Evolutionary conservation across 2,113 vertebrate genomes (phyloP).

Genomic region (Atractosteus spatula): DNA sequence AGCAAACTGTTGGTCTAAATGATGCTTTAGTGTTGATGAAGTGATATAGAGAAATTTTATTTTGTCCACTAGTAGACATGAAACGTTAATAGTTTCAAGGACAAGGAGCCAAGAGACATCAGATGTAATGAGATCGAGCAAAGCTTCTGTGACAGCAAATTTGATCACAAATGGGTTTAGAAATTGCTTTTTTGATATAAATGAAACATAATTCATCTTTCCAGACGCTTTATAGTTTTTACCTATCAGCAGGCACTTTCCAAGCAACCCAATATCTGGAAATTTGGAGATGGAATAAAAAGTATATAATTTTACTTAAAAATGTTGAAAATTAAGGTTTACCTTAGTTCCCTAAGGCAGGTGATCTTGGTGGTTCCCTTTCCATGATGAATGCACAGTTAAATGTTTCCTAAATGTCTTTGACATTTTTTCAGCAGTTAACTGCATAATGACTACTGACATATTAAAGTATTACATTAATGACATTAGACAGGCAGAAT

Average conservation of each 20-base stretch:
- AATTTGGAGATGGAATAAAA: neutral
- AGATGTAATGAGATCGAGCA: conserved; percentile 4
- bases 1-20: neutral
- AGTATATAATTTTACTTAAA: neutral
- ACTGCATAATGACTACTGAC: too few relatives aligned
- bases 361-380: too few relatives aligned
- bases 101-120: conserved; percentile 3
- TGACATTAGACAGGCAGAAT: too few relatives aligned
- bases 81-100: conserved; percentile 6
- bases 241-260: neutral
- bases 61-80: conserved; percentile 4
- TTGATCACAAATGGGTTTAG: conserved; percentile 5
- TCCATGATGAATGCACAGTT: too few relatives aligned
- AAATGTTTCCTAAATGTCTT: too few relatives aligned
- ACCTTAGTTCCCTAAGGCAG: too few relatives aligned
- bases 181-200: conserved; percentile 5
- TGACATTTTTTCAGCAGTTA: too few relatives aligned
- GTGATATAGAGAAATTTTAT: neutral
- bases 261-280: neutral
- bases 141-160: conserved; percentile 4
- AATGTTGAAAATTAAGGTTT: neutral
- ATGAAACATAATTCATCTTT: conserved; percentile 5
- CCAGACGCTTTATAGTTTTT: neutral
- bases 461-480: too few relatives aligned
- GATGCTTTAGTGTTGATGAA: conserved; percentile 1